These are phyloP conservation scores for Argyrosomus japonicus DNA, from an alignment of 2,113 vertebrate genomes.

Conservation along the genomic window DNA sequence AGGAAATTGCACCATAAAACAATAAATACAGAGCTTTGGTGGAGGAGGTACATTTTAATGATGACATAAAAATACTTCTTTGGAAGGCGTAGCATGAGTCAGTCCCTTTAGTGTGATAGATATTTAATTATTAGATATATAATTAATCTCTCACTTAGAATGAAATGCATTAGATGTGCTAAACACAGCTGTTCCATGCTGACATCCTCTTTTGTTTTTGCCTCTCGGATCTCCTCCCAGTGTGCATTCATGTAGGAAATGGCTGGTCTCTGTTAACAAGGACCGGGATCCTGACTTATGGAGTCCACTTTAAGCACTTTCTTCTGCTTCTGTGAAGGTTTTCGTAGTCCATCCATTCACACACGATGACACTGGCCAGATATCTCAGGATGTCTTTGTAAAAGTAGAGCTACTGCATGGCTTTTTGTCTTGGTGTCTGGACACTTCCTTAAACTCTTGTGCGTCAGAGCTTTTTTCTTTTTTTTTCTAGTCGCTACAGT, in stretches of 20 bases:
- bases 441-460: conserved; percentile 26
- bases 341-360: conserved; percentile 36
- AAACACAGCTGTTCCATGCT: conserved; percentile 20
- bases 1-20: conserved; percentile 42
- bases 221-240: conserved; percentile 37
- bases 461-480: conserved; percentile 27
- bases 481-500: conserved; percentile 37
- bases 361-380: conserved; percentile 42
- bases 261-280: conserved; percentile 47
- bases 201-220: conserved; percentile 11
- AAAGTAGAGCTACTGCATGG: conserved; percentile 22
- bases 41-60: conserved; percentile 28
- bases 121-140: conserved; percentile 32
- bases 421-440: conserved; percentile 29
- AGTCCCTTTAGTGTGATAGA: conserved; percentile 28
- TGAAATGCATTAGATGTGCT: conserved; percentile 25
- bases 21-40: conserved; percentile 24
- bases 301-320: conserved; percentile 63
- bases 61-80: conserved; percentile 22
- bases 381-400: conserved; percentile 35
- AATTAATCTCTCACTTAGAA: conserved; percentile 23
- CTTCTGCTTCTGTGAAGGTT: conserved; percentile 49
- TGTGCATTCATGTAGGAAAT: conserved; percentile 62
- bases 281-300: conserved; percentile 45
- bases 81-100: conserved; percentile 33